phyloP scores from a whole-genome alignment of 2,113 vertebrate species.

The Neofelis nebulosa region DNA sequence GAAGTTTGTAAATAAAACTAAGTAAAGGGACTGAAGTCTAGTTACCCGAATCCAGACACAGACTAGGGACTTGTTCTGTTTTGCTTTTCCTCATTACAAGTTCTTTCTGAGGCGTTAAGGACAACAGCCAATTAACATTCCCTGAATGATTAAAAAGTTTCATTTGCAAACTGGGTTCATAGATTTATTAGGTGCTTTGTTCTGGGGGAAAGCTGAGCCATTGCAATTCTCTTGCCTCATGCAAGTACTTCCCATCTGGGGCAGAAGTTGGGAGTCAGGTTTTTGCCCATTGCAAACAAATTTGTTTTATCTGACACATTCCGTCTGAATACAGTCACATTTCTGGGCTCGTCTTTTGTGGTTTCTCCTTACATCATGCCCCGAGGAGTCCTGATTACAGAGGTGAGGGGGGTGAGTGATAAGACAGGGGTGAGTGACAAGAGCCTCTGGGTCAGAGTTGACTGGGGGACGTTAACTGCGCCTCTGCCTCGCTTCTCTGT shows the following conservation, averaged over 20 bases:
- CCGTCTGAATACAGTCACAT: accelerated
- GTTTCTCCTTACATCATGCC: accelerated
- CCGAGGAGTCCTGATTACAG: background rate
- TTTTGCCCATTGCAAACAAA: background rate
- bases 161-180: background rate
- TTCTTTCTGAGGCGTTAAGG: background rate
- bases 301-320: background rate
- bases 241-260: background rate
- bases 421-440: accelerated
- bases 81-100: background rate
- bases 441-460: background rate
- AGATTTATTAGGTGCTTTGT: background rate
- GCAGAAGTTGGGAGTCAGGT: background rate
- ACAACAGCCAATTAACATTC: background rate
- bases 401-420: accelerated
- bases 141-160: too few relatives aligned
- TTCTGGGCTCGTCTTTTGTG: accelerated
- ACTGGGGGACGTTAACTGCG: background rate
- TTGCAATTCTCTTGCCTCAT: accelerated
- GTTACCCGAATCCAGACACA: background rate
- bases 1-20: background rate
- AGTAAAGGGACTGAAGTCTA: background rate
- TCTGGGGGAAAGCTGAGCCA: background rate
- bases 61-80: too few relatives aligned
- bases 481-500: background rate